These are phyloP conservation scores for Orthonyx spaldingii DNA, from an alignment of 2,113 vertebrate genomes.

Conservation along the genomic window DNA sequence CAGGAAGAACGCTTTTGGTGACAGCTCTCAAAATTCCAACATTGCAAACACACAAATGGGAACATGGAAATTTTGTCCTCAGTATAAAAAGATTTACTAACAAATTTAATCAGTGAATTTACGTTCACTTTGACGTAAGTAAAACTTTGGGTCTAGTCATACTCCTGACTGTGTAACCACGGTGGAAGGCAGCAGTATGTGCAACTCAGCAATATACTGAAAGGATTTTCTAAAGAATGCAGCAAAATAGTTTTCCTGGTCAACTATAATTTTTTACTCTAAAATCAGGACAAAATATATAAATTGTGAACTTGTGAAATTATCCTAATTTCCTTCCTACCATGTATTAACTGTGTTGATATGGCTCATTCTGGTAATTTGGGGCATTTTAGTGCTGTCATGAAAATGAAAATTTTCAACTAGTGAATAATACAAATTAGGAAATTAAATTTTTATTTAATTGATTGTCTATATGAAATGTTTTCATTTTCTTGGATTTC, in stretches of 20 bases:
- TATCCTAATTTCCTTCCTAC: neutral
- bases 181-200: neutral
- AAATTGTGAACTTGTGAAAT: neutral
- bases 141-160: neutral
- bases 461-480: neutral
- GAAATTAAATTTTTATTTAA: neutral
- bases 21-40: neutral
- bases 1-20: neutral
- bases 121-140: neutral
- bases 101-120: neutral
- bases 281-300: neutral
- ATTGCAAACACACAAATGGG: neutral
- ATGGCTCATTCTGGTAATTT: neutral
- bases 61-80: neutral
- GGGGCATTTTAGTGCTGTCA: neutral
- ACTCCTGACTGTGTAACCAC: neutral
- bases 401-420: neutral
- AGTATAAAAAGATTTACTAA: neutral
- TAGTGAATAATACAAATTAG: neutral
- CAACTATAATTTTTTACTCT: neutral
- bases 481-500: neutral
- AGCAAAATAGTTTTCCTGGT: neutral
- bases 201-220: neutral
- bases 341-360: neutral
- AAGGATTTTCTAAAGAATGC: neutral